Percentiles rank a stretch among this genome's conserved stretches.
Conservation (phyloP, 2,113 vertebrate genomes). For the Peromyscus leucopus region DNA sequence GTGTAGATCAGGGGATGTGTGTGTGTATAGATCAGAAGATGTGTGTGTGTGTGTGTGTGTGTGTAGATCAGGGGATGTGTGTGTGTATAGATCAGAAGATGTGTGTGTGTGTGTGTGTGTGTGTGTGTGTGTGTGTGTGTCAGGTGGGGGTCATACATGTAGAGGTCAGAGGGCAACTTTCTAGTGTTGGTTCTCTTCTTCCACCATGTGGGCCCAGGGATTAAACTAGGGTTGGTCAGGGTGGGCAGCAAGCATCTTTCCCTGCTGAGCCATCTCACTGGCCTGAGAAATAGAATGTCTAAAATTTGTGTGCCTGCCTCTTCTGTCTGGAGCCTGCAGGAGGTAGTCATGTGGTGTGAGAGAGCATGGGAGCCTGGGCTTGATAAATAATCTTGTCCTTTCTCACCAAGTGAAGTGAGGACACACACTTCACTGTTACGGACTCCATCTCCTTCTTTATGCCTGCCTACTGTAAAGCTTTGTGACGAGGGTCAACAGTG, state of each 20-base stretch:
- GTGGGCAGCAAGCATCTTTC: neutral
- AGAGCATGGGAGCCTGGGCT: neutral
- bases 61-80: neutral
- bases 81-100: neutral
- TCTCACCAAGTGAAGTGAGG: neutral
- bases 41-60: too few relatives aligned
- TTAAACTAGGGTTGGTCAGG: neutral
- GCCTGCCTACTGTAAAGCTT: neutral
- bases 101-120: too few relatives aligned
- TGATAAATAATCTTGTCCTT: neutral
- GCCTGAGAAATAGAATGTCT: slow-evolving; percentile 18
- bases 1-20: too few relatives aligned
- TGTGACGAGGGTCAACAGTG: neutral
- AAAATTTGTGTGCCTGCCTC: neutral
- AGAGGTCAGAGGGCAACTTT: neutral
- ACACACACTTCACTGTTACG: neutral
- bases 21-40: too few relatives aligned
- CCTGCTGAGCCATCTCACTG: neutral
- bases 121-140: too few relatives aligned
- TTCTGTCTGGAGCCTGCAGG: neutral
- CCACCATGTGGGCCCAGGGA: too few relatives aligned
- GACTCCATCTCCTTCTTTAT: neutral
- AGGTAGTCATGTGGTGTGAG: too few relatives aligned
- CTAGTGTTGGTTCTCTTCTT: neutral
- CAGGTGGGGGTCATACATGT: too few relatives aligned